Percentiles rank a stretch among this genome's conserved stretches.
phyloP scores from a whole-genome alignment of 2,113 vertebrate species.

The Ovis aries region DNA sequence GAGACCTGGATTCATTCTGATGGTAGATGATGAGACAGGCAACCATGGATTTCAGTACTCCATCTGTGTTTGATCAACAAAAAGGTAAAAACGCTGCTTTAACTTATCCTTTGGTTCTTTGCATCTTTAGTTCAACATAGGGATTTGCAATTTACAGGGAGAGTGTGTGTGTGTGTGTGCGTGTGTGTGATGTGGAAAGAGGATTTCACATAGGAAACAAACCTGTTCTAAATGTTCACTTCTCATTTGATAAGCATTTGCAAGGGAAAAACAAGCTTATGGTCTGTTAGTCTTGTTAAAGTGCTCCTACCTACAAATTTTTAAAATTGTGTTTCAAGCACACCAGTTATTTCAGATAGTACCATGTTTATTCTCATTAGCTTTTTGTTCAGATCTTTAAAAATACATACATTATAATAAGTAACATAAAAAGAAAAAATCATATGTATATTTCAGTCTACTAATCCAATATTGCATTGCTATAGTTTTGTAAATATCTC shows the following conservation, averaged over 20 bases:
- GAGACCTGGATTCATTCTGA: slow-evolving; percentile 52
- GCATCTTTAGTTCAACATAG: background rate
- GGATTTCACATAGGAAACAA: background rate
- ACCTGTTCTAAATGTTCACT: background rate
- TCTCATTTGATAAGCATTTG: background rate
- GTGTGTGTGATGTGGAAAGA: background rate
- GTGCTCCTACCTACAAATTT: background rate
- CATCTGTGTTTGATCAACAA: slow-evolving; percentile 88
- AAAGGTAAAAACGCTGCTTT: slow-evolving; percentile 82
- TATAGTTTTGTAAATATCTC: background rate
- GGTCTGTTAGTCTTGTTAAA: background rate
- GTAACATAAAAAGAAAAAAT: background rate
- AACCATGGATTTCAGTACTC: slow-evolving; percentile 89
- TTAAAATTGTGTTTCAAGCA: background rate
- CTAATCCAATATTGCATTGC: background rate
- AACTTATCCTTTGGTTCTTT: background rate
- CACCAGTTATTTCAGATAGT: background rate
- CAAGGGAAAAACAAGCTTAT: background rate
- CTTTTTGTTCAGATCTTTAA: background rate
- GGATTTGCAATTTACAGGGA: background rate
- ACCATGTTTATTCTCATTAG: background rate
- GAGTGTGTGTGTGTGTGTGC: background rate
- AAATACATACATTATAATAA: background rate
- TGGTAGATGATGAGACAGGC: slow-evolving; percentile 69
- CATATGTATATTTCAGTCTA: background rate